These are phyloP conservation scores for Chrysomela aeneicollis DNA, from an alignment of 2,888 invertebrate genomes.

Conservation along the genomic window DNA sequence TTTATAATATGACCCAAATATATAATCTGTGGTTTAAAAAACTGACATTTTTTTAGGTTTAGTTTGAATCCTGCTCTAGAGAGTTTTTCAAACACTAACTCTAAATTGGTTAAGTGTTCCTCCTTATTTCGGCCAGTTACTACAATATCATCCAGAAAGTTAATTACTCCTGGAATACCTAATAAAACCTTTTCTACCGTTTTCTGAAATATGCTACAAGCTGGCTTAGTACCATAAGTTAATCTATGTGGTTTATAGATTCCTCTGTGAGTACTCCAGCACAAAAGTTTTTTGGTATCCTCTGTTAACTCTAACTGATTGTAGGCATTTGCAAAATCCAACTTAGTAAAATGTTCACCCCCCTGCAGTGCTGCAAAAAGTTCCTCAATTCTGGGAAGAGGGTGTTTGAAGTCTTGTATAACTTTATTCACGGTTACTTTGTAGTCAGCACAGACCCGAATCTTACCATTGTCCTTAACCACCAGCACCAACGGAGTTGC, in stretches of 20 bases:
- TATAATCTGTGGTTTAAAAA: background rate
- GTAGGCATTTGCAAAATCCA: constrained; percentile 21
- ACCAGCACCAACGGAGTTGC: constrained; percentile 30
- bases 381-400: constrained; percentile 23
- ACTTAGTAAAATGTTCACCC: constrained; percentile 23
- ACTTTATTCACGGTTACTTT: constrained; percentile 23
- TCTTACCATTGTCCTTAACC: constrained; percentile 19
- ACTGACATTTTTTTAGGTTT: constrained; percentile 17
- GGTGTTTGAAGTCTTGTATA: constrained; percentile 18
- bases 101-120: constrained; percentile 11
- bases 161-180: constrained; percentile 14
- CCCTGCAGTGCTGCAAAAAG: constrained; percentile 22
- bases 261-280: constrained; percentile 22
- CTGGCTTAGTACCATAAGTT: constrained; percentile 24
- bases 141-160: constrained; percentile 20
- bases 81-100: constrained; percentile 4
- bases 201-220: constrained; percentile 21
- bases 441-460: constrained; percentile 14
- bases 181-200: no score
- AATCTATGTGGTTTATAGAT: constrained; percentile 25
- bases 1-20: constrained; percentile 15
- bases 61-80: constrained; percentile 6
- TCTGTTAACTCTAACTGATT: constrained; percentile 22
- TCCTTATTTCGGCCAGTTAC: constrained; percentile 16
- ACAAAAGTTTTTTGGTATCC: constrained; percentile 17